phyloP scores from a whole-genome alignment of 2,888 invertebrate genomes.

The Stramonita haemastoma region DNA sequence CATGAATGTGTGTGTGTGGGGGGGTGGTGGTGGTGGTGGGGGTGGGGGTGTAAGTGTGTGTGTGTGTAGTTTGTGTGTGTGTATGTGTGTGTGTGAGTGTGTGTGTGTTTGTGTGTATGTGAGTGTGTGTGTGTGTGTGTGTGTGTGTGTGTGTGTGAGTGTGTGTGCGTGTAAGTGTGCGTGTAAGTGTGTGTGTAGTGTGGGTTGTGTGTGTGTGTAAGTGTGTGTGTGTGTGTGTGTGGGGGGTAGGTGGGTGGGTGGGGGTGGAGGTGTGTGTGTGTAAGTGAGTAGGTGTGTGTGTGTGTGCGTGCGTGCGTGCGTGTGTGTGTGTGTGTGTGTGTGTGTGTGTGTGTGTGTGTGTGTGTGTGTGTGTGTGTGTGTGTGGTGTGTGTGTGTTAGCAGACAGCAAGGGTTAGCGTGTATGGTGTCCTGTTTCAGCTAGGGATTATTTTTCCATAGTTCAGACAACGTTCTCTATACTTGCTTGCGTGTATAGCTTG shows the following conservation, averaged over 20 bases:
- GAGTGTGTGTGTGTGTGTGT: constrained; percentile 19
- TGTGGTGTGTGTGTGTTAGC: too few relatives aligned
- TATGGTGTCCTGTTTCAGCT: too few relatives aligned
- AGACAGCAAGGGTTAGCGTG: too few relatives aligned
- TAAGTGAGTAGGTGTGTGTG: background rate
- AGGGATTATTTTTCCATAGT: too few relatives aligned
- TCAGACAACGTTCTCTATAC: too few relatives aligned
- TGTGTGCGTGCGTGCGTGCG: background rate
- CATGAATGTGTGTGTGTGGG: background rate
- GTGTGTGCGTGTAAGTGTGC: background rate
- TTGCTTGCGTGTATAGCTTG: too few relatives aligned
- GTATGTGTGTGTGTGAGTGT: constrained; percentile 3
- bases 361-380: too few relatives aligned
- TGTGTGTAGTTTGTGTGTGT: background rate
- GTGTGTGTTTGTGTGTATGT: constrained; percentile 16
- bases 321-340: background rate
- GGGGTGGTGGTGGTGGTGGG: background rate
- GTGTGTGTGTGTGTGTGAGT: constrained; percentile 18
- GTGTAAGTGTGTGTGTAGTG: constrained; percentile 21
- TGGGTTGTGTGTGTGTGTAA: background rate
- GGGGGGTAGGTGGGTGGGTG: background rate
- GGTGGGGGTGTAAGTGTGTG: background rate
- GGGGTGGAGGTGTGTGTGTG: background rate
- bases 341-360: background rate
- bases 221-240: constrained; percentile 21